A percentile compares a stretch with the other conserved stretches of the same genome.
Evolutionary conservation across 2,113 vertebrate species (phyloP).

Genomic region (Phylloscopus whistleri): DNA sequence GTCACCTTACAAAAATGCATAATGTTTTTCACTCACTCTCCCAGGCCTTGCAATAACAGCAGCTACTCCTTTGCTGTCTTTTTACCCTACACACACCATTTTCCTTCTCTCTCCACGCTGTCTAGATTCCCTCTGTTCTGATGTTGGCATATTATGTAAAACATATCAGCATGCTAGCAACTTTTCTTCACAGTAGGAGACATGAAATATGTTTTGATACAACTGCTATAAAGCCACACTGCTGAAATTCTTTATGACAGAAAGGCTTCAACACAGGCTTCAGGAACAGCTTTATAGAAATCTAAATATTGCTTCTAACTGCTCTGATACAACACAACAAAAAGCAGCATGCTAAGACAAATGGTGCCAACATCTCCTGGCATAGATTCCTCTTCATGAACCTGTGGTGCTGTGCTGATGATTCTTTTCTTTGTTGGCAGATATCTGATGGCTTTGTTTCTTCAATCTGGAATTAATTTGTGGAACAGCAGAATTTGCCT

Average conservation of each 20-base stretch:
- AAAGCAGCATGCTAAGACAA: not conserved
- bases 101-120: not conserved
- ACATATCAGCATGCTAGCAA: not conserved
- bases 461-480: not conserved
- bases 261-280: not conserved
- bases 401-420: not conserved
- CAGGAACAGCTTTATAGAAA: not conserved
- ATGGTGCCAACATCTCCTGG: not conserved
- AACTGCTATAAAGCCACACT: not conserved
- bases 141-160: not conserved
- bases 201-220: not conserved
- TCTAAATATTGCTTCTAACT: not conserved
- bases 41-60: not conserved
- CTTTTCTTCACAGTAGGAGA: slow-evolving; percentile 16
- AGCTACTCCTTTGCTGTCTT: not conserved
- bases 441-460: not conserved
- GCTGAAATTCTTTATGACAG: not conserved
- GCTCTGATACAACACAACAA: not conserved
- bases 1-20: not conserved
- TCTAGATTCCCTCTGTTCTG: not conserved
- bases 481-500: not conserved
- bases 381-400: not conserved
- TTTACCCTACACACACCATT: not conserved
- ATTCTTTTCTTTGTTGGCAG: not conserved
- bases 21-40: not conserved